These are phyloP conservation scores for Drosophila mulleri DNA, from an alignment of 2,888 invertebrate genomes.

Conservation along the genomic window DNA sequence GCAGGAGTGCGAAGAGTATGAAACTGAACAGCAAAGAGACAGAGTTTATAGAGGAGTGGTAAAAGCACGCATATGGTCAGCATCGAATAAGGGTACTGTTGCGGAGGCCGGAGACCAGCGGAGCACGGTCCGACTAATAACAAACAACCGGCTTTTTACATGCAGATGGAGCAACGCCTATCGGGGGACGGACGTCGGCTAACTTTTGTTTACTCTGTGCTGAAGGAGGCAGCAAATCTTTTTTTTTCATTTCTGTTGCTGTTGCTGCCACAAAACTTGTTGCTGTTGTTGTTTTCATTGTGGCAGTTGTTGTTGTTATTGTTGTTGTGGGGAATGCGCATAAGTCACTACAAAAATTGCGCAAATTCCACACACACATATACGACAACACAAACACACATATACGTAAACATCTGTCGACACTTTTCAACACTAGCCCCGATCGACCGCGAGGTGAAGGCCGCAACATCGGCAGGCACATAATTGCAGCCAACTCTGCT, in stretches of 20 bases:
- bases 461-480: conserved; percentile 48
- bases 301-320: conserved; percentile 38
- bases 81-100: conserved; percentile 4
- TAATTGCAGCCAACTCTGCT: conserved; percentile 54
- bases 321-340: conserved; percentile 64
- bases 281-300: conserved; percentile 29
- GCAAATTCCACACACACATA: conserved; percentile 65
- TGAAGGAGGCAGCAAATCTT: conserved; percentile 34
- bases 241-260: conserved; percentile 32
- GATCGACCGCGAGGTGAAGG: conserved; percentile 68
- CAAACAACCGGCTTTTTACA: conserved; percentile 62
- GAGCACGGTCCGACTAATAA: conserved; percentile 49
- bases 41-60: conserved; percentile 2
- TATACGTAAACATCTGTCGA: conserved; percentile 60
- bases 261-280: conserved; percentile 58
- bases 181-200: conserved; percentile 12
- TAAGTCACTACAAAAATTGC: conserved; percentile 78
- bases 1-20: background rate
- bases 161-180: conserved; percentile 8
- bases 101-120: background rate
- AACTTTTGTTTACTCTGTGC: conserved; percentile 69
- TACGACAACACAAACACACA: conserved; percentile 35
- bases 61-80: conserved; percentile 54
- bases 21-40: background rate
- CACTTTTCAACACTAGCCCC: conserved; percentile 66